Evolutionary conservation across 37 sponge, comb jelly and placozoan species (phyloP).

Genomic region (Theonella swinhoei): DNA sequence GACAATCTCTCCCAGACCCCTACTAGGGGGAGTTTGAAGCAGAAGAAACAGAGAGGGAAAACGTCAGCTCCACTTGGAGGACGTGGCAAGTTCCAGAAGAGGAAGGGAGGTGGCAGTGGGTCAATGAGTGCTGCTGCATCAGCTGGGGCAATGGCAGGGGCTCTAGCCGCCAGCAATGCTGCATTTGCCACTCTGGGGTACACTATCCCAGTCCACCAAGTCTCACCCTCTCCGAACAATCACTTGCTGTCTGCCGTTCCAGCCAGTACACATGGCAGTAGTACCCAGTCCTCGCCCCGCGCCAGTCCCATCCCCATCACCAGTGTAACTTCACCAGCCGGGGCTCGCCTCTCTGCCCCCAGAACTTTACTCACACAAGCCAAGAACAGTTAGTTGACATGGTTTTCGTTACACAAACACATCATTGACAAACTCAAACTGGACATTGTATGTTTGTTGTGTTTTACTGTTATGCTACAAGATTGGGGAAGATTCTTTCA

Average conservation of each 20-base stretch:
- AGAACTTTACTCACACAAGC: not conserved
- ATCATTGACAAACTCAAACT: too few species aligned
- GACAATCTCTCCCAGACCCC: not conserved
- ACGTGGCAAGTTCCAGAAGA: constrained; percentile 50
- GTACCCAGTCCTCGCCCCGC: constrained; percentile 53
- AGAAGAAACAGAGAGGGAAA: not conserved
- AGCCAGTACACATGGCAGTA: constrained; percentile 1
- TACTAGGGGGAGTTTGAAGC: not conserved
- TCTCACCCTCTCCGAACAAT: constrained; percentile 3
- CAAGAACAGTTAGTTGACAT: not conserved
- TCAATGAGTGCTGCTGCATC: constrained; percentile 78
- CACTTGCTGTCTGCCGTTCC: constrained; percentile 1
- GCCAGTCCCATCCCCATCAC: constrained; percentile 41
- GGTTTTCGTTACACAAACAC: too few species aligned
- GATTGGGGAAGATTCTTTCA: too few species aligned
- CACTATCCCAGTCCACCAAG: constrained; percentile 1
- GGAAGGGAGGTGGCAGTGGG: constrained; percentile 14
- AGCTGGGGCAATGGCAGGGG: constrained; percentile 78
- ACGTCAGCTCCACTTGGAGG: constrained; percentile 46
- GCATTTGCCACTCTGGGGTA: constrained; percentile 35
- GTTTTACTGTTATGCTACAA: too few species aligned
- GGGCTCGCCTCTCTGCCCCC: not conserved
- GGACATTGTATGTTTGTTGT: too few species aligned
- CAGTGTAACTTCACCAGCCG: constrained; percentile 21
- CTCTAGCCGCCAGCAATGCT: constrained; percentile 65